A percentile compares a stretch with the other conserved stretches of the same genome.
These are phyloP conservation scores for Drosophila kuntzei DNA, from an alignment of 2,888 invertebrate species.

Conservation along the genomic window DNA sequence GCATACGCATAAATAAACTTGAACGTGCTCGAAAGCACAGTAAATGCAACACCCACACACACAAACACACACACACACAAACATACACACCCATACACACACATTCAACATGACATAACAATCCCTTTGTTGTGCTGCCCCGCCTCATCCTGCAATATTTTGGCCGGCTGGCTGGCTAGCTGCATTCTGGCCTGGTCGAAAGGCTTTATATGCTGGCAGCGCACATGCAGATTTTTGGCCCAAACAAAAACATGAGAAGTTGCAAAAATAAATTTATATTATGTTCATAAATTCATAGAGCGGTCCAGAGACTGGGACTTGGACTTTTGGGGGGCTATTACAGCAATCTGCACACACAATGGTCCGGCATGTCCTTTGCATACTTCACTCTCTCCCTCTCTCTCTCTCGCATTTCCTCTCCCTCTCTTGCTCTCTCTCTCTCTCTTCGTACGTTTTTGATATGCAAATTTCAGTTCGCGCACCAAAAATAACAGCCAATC, in stretches of 20 bases:
- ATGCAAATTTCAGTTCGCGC: slow-evolving; percentile 78
- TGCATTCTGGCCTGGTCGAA: slow-evolving; percentile 19
- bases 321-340: slow-evolving; percentile 71
- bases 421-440: slow-evolving; percentile 7
- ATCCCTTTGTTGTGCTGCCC: slow-evolving; percentile 72
- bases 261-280: slow-evolving; percentile 84
- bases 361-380: slow-evolving; percentile 43
- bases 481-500: slow-evolving; percentile 81
- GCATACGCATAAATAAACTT: slow-evolving; percentile 83
- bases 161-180: neutral
- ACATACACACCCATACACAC: slow-evolving; percentile 9
- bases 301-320: slow-evolving; percentile 35
- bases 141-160: slow-evolving; percentile 3
- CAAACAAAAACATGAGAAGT: slow-evolving; percentile 81
- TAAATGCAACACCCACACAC: slow-evolving; percentile 59
- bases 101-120: slow-evolving; percentile 64
- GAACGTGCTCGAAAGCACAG: slow-evolving; percentile 79
- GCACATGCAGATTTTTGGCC: slow-evolving; percentile 74
- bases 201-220: slow-evolving; percentile 46
- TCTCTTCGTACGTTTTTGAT: slow-evolving; percentile 67
- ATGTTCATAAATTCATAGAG: slow-evolving; percentile 84
- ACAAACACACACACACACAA: slow-evolving; percentile 19
- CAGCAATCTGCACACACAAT: slow-evolving; percentile 60
- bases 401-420: neutral
- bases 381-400: slow-evolving; percentile 3